Base-by-base conservation (phyloP, 2,888 invertebrate species). In the Calephelis perditalis region DNA sequence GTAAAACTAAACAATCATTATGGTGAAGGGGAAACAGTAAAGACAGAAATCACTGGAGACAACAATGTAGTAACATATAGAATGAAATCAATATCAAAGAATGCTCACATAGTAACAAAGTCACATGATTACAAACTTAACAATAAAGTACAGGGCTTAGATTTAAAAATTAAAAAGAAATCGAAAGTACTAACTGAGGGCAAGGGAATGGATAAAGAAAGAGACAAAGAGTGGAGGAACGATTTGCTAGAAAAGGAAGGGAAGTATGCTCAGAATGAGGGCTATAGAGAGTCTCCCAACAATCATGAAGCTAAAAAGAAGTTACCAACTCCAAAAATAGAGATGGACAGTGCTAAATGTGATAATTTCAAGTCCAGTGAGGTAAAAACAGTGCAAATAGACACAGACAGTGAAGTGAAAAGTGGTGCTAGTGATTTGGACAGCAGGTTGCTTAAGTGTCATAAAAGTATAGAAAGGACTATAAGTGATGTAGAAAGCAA, bases 211-310 rank as follows among this genome's bases (percentile, higher is more conserved):
- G 84, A 85, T 64, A 82, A 85, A 67, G 82, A 89, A 67, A 73
- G 83, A 61, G 86, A 86, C 67, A 92, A 92, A 74, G 93, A 93
- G 71, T 92, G 92, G 81, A 87, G 92, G 73, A 93, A 92, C 75
- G 92, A 92, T 72, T 76, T 88, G 66, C 78, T 91, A 67, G 90
- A 92, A 63, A 91, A 91, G 61, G 92, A 92, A 63, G 92, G 92
- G 55, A 86, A 88, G 64, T 89, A 90, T 71, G 87, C 87, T 62
- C 89, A 88, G 70, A 89, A 87, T 68, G 91, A 89, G 65, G 91
- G 90, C 61, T 91, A 90, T 77, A 86, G 91, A 89, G 91, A 90
- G 83, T 78, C 71, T 47, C 71, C 73, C 7, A 84, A 86, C 72
- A 88, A 89, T 63, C 84, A 85, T 63, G 86, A 86, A 10, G 80